Conservation (phyloP, 2,888 invertebrate species). For the Protodeltote pygarga region DNA sequence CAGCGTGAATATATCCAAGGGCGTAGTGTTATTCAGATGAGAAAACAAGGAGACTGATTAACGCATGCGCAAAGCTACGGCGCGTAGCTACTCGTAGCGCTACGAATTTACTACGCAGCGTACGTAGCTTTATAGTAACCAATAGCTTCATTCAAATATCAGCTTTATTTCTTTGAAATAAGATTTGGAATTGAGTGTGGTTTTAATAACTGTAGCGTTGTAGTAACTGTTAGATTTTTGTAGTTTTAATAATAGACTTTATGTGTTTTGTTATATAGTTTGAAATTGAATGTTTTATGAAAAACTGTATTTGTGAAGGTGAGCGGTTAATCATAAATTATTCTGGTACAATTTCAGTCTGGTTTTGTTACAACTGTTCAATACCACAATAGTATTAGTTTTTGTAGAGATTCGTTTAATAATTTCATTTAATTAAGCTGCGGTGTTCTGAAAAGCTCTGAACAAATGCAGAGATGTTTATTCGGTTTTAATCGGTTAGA, state of each 20-base stretch:
- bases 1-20: constrained; percentile 23
- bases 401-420: constrained; percentile 1
- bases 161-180: constrained; percentile 6
- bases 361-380: constrained; percentile 16
- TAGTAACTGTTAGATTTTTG: too few relatives aligned
- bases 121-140: constrained; percentile 36
- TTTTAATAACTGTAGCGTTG: too few relatives aligned
- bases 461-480: too few relatives aligned
- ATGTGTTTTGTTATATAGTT: too few relatives aligned
- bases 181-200: constrained; percentile 3
- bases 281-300: too few relatives aligned
- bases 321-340: constrained; percentile 26
- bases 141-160: constrained; percentile 7
- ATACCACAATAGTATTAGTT: constrained; percentile 10
- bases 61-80: constrained; percentile 38
- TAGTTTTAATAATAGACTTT: too few relatives aligned
- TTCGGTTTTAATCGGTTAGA: too few relatives aligned
- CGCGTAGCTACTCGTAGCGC: too few relatives aligned
- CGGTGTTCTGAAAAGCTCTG: too few relatives aligned
- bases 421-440: constrained; percentile 6
- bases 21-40: constrained; percentile 29
- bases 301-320: constrained; percentile 10
- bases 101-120: too few relatives aligned
- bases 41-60: constrained; percentile 15
- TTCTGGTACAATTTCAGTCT: constrained; percentile 20